phyloP scores from a whole-genome alignment of 2,888 invertebrate species.

The Candidula unifasciata region DNA sequence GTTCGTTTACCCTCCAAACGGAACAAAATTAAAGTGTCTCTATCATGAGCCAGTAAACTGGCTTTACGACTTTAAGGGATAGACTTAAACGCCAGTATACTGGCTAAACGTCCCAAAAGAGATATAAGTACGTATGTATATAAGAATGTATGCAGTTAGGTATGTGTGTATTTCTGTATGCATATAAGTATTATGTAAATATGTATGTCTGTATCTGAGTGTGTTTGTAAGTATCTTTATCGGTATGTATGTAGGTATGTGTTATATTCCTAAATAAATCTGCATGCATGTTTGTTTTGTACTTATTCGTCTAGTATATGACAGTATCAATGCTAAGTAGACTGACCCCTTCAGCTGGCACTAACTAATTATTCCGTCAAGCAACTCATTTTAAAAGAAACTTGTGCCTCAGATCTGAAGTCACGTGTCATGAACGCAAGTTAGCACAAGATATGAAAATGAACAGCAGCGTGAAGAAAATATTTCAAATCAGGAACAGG shows the following conservation, averaged over 20 bases:
- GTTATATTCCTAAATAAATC: background rate
- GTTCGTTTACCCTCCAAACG: too few relatives aligned
- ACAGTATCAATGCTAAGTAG: background rate
- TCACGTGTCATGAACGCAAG: slow-evolving; percentile 10
- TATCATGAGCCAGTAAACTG: too few relatives aligned
- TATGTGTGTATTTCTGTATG: too few relatives aligned
- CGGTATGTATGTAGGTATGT: background rate
- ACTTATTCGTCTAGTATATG: background rate
- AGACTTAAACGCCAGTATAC: too few relatives aligned
- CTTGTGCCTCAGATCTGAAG: background rate
- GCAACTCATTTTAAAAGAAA: slow-evolving; percentile 15
- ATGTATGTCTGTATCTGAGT: background rate
- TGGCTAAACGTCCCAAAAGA: too few relatives aligned
- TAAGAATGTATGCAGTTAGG: too few relatives aligned
- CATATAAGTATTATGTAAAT: too few relatives aligned
- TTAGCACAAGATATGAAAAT: slow-evolving; percentile 13
- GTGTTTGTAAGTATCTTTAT: background rate
- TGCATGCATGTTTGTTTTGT: background rate
- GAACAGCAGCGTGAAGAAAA: background rate
- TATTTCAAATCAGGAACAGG: background rate
- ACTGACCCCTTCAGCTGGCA: background rate
- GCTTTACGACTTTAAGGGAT: too few relatives aligned
- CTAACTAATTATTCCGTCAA: background rate
- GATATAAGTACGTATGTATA: too few relatives aligned
- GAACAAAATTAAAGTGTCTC: too few relatives aligned